Evolutionary conservation across 2,797 vertebrate genomes (phyloP).

Genomic region (Sardinella longiceps): DNA sequence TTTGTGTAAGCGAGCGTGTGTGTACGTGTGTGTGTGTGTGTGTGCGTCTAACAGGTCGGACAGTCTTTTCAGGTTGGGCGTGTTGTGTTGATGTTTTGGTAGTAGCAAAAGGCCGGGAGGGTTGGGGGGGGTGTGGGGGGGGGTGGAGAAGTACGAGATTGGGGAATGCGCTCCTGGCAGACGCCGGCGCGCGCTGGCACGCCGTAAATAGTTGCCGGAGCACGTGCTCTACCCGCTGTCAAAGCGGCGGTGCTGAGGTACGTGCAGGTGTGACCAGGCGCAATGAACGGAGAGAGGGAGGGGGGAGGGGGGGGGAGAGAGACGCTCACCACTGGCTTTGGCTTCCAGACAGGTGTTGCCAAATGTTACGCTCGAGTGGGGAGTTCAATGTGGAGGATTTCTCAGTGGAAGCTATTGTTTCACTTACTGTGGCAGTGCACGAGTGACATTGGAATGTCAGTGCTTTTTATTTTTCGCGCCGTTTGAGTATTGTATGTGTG

Average conservation of each 20-base stretch:
- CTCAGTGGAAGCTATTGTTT: not conserved
- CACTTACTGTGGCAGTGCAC: not conserved
- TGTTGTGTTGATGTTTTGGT: constrained; percentile 63
- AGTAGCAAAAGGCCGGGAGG: not conserved
- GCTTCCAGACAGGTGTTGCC: constrained; percentile 23
- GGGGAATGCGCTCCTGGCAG: constrained; percentile 34
- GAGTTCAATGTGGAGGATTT: not conserved
- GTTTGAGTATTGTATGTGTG: not conserved
- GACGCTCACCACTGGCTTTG: not conserved
- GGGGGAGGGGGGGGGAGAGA: not conserved
- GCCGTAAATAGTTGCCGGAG: constrained; percentile 66
- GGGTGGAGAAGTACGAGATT: constrained; percentile 29
- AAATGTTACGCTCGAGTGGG: not conserved
- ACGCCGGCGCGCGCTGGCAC: constrained; percentile 43
- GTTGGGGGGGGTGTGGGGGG: constrained; percentile 31
- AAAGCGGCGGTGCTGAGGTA: constrained; percentile 38
- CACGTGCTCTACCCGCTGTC: constrained; percentile 62
- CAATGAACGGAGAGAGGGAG: constrained; percentile 15
- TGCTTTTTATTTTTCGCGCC: not conserved
- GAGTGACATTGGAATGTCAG: not conserved
- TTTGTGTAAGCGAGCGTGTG: constrained; percentile 27
- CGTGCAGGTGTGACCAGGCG: constrained; percentile 50
- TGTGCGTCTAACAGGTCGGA: constrained; percentile 62
- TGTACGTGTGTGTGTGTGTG: constrained; percentile 2
- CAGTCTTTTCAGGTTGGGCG: constrained; percentile 59